phyloP scores from a whole-genome alignment of 2,113 vertebrate species.

The Sphyrna mokarran region DNA sequence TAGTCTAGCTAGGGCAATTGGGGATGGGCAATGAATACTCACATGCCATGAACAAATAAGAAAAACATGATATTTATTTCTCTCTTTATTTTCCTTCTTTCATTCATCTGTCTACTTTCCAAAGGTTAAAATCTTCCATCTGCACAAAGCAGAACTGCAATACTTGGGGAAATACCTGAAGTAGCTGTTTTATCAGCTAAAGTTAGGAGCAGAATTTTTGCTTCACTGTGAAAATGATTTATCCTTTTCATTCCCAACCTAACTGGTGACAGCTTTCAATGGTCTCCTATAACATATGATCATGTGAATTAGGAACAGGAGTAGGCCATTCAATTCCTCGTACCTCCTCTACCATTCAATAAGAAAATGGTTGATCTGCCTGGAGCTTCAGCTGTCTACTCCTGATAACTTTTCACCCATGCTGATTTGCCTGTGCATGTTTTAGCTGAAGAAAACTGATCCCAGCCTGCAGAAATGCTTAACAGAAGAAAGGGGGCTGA shows the following conservation, averaged over 20 bases:
- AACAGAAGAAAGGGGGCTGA: not conserved
- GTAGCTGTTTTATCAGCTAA: not conserved
- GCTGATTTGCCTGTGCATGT: not conserved
- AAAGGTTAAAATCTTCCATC: not conserved
- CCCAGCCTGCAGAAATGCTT: not conserved
- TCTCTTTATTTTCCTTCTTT: not conserved
- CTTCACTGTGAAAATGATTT: not conserved
- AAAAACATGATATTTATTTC: not conserved
- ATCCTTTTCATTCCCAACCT: not conserved
- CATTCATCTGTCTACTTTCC: not conserved
- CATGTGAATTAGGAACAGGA: too few species aligned
- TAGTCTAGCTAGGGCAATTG: too few species aligned
- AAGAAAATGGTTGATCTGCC: too few species aligned
- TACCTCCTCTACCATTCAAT: too few species aligned
- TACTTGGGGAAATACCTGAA: not conserved
- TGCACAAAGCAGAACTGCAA: not conserved
- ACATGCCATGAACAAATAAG: too few species aligned
- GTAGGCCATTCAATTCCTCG: too few species aligned
- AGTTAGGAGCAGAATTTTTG: not conserved
- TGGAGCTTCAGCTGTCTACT: too few species aligned
- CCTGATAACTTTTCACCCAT: too few species aligned
- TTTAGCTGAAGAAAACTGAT: not conserved
- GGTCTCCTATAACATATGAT: too few species aligned
- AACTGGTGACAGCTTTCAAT: not conserved
- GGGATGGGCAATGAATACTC: too few species aligned